Base-by-base conservation (phyloP, 1,140 invertebrate genomes). In the Euschistus heros region DNA sequence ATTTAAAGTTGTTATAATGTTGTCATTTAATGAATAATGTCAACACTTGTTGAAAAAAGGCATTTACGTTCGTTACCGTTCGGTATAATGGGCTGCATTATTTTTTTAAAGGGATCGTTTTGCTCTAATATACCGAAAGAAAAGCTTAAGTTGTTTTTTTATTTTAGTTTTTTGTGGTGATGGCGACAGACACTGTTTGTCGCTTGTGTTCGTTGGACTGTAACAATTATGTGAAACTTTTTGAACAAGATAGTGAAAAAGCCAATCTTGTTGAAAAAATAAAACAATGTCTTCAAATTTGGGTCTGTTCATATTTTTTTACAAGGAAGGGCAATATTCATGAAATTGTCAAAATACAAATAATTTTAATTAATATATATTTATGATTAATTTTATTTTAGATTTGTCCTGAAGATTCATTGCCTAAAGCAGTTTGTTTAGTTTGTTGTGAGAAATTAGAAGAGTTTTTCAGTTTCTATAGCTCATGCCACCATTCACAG, bases 231-330 rank as follows among this genome's bases (percentile, higher is more conserved):
- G 57, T 69, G 26, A 76, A 77, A 33, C 62, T 80, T 59, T 79
- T 76, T 60, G 76, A 79, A 33, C 67, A 74, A 2, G 78, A 79
- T 62, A 77, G 77, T 18, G 73, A 75, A 63, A 77, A 75, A 65
- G 69, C 78, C 18, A 70, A 67, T 2, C 75, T 80, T 30, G 74
- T 76, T 47, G 64, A 68, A 2, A 80, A 79, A 74, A 79, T 80
- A 65, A 70, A 69, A 0, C 79, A 79, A 66, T 79, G 75, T 70
- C 72, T 80, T 54, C 76, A 76, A 66, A 78, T 80, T 68, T 73
- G 78, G 75, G 78, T 76, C 69, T 70, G 67, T 57, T 50, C 50
- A 50, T 8, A 68, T 57, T 10, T 13, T 37, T 37, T 50, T n/a
- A 50, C 2, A 8, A 10, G 6, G 1, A 20, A 10, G 7, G 10